These are phyloP conservation scores for Campoletis raptor DNA, from an alignment of 2,888 invertebrate species.

Conservation along the genomic window DNA sequence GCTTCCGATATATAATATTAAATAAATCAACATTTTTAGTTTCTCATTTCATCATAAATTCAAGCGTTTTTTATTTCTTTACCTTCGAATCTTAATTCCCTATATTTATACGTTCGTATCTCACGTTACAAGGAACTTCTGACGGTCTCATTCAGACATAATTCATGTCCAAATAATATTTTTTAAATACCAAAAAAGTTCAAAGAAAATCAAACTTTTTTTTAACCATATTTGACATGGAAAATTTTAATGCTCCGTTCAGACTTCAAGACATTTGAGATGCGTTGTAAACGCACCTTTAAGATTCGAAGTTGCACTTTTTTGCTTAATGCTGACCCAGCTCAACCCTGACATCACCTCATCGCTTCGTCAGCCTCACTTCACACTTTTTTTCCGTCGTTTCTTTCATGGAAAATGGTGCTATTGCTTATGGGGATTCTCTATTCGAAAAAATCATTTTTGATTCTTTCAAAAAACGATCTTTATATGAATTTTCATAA, in stretches of 20 bases:
- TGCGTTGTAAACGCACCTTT: background rate
- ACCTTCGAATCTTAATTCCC: too few species aligned
- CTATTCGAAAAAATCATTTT: background rate
- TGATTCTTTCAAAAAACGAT: background rate
- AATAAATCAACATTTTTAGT: background rate
- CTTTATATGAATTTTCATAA: background rate
- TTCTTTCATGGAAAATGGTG: background rate
- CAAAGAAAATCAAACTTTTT: background rate
- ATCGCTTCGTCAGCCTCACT: conserved; percentile 39
- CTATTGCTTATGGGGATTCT: background rate
- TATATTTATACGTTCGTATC: background rate
- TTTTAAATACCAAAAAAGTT: background rate
- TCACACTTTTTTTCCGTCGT: conserved; percentile 10
- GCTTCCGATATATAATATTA: background rate
- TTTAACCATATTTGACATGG: background rate
- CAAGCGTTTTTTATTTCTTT: background rate
- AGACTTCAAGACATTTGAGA: background rate
- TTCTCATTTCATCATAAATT: background rate
- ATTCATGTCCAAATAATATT: background rate
- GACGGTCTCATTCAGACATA: background rate
- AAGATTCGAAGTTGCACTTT: conserved; percentile 35
- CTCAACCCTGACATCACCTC: conserved; percentile 44
- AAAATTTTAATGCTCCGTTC: background rate
- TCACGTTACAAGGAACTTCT: background rate
- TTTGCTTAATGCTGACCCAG: conserved; percentile 55